phyloP scores from a whole-genome alignment of 2,888 invertebrate genomes.

The Drepanosiphum platanoidis region DNA sequence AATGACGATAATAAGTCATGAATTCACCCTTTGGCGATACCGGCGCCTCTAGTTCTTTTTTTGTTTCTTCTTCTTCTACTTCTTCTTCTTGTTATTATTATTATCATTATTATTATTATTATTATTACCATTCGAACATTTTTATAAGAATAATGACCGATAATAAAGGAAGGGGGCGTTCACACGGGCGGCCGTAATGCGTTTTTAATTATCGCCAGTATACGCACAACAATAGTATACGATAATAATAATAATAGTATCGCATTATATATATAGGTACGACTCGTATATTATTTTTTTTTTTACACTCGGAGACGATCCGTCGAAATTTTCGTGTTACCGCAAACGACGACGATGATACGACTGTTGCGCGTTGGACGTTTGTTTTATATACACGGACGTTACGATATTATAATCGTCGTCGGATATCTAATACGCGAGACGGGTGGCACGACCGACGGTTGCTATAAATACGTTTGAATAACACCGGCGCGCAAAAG shows the following conservation, averaged over 20 bases:
- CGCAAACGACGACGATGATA: neutral
- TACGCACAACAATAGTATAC: conserved; percentile 39
- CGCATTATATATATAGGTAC: neutral
- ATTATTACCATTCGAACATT: conserved; percentile 59
- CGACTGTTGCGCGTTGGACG: neutral
- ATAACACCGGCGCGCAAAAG: no score
- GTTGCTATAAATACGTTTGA: no score
- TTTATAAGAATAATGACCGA: conserved; percentile 61
- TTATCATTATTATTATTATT: conserved; percentile 38
- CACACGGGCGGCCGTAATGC: conserved; percentile 57
- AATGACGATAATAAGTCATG: conserved; percentile 62
- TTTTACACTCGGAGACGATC: neutral
- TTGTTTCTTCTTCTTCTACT: no score
- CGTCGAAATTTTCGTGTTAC: neutral
- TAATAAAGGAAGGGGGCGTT: conserved; percentile 62
- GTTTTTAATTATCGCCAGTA: conserved; percentile 60
- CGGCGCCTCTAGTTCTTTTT: conserved; percentile 56
- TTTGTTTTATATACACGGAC: neutral
- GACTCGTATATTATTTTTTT: no score
- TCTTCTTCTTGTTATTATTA: conserved; percentile 1
- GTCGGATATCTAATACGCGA: neutral
- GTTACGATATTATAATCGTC: neutral
- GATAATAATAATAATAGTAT: neutral
- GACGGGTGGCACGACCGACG: no score
- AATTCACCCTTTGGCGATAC: conserved; percentile 60